A percentile compares a stretch with the other conserved stretches of the same genome.
Evolutionary conservation across 2,113 vertebrate genomes (phyloP).

Genomic region (Tapirus terrestris): DNA sequence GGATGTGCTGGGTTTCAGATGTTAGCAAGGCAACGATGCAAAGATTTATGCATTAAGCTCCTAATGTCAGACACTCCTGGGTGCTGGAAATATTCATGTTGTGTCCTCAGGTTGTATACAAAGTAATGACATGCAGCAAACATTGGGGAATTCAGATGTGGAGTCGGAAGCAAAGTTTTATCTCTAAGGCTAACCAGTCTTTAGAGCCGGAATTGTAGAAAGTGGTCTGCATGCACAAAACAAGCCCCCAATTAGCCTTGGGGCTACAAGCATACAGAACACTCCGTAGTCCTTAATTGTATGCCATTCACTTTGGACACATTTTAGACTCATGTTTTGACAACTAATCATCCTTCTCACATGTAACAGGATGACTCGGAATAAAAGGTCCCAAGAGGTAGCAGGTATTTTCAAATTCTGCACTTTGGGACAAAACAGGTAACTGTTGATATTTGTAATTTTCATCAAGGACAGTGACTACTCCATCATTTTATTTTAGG

Average conservation of each 20-base stretch:
- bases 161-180: not conserved
- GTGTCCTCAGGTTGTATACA: not conserved
- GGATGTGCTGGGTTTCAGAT: not conserved
- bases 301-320: not conserved
- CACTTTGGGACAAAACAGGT: not conserved
- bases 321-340: not conserved
- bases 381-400: not conserved
- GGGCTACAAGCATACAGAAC: not conserved
- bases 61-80: not conserved
- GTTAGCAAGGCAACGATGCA: not conserved
- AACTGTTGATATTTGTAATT: not conserved
- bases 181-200: not conserved
- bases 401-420: not conserved
- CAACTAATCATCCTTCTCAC: not conserved
- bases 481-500: not conserved
- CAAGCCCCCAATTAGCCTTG: not conserved
- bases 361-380: not conserved
- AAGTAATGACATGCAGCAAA: not conserved
- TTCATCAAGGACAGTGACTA: not conserved
- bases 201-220: not conserved
- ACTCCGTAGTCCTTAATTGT: not conserved
- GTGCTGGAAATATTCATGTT: not conserved
- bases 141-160: not conserved
- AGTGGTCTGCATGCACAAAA: not conserved
- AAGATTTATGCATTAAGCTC: rapidly evolving